phyloP scores from a whole-genome alignment of 2,888 invertebrate genomes.

The Plebejus anna region DNA sequence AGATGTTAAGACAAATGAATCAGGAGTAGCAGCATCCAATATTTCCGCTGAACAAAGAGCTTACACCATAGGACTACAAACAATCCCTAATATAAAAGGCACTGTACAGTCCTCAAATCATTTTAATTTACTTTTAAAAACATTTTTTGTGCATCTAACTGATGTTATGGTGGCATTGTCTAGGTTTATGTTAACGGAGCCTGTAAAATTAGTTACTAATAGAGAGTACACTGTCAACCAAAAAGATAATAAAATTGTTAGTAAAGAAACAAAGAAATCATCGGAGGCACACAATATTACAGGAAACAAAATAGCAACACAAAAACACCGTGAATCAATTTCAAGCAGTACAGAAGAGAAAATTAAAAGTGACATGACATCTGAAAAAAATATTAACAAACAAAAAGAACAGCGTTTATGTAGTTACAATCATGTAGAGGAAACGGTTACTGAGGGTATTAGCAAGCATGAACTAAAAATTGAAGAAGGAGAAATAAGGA shows the following conservation, averaged over 20 bases:
- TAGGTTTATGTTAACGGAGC: conserved; percentile 58
- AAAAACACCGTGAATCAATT: neutral
- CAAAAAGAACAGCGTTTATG: neutral
- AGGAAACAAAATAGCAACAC: neutral
- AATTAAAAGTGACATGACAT: neutral
- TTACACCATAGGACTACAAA: conserved; percentile 59
- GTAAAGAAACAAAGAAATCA: neutral
- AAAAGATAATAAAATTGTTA: neutral
- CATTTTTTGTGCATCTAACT: conserved; percentile 70
- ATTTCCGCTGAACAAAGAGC: conserved; percentile 53
- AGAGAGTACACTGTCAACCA: neutral
- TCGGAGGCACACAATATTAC: neutral
- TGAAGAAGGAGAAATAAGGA: conserved; percentile 32
- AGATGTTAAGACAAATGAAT: conserved; percentile 8
- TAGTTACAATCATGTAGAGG: conserved; percentile 33
- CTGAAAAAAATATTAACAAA: neutral
- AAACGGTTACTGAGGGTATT: conserved; percentile 32
- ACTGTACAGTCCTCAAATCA: conserved; percentile 55
- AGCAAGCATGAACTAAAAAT: conserved; percentile 28
- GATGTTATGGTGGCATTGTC: conserved; percentile 72
- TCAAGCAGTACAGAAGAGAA: neutral
- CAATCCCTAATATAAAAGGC: conserved; percentile 63
- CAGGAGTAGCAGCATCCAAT: conserved; percentile 38
- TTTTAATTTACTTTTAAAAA: conserved; percentile 61
- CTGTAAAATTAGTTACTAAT: conserved; percentile 34